A percentile compares a stretch with the other conserved stretches of the same genome.
Conservation (phyloP, 2,113 vertebrate species). For the Coregonus clupeaformis region DNA sequence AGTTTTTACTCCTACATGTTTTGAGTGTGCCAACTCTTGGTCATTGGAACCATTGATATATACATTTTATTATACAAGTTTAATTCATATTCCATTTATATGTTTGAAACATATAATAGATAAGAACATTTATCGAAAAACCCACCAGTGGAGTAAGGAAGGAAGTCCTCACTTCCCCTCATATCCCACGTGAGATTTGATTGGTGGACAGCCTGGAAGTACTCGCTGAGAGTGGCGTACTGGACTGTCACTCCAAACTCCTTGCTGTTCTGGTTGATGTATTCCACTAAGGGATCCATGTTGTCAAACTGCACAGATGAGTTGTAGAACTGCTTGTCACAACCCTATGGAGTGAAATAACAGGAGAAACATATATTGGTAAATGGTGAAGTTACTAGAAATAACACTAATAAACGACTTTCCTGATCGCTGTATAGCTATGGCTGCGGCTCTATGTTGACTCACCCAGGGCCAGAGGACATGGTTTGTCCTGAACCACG, state of each 20-base stretch:
- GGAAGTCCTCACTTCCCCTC: conserved; percentile 77
- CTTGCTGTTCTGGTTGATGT: conserved; percentile 78
- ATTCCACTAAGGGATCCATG: conserved; percentile 85
- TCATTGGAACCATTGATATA: no score
- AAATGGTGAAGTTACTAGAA: background rate
- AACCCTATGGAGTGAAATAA: conserved; percentile 75
- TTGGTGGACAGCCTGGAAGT: conserved; percentile 77
- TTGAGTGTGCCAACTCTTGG: no score
- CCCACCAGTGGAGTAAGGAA: conserved; percentile 85
- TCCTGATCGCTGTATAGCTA: no score
- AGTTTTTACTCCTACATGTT: no score
- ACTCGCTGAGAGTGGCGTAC: conserved; percentile 83
- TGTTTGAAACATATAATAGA: no score
- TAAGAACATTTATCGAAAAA: background rate
- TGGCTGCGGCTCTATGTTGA: background rate
- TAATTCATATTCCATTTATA: no score
- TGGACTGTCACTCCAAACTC: conserved; percentile 79
- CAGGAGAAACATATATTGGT: background rate
- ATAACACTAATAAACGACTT: no score
- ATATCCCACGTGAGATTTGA: conserved; percentile 76
- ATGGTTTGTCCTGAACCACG: conserved; percentile 83
- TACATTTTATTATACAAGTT: no score
- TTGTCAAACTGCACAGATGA: conserved; percentile 86
- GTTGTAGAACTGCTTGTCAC: conserved; percentile 94
- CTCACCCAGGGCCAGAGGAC: conserved; percentile 92